Conservation (phyloP, 2,888 invertebrate genomes). For the Neoascia interrupta region DNA sequence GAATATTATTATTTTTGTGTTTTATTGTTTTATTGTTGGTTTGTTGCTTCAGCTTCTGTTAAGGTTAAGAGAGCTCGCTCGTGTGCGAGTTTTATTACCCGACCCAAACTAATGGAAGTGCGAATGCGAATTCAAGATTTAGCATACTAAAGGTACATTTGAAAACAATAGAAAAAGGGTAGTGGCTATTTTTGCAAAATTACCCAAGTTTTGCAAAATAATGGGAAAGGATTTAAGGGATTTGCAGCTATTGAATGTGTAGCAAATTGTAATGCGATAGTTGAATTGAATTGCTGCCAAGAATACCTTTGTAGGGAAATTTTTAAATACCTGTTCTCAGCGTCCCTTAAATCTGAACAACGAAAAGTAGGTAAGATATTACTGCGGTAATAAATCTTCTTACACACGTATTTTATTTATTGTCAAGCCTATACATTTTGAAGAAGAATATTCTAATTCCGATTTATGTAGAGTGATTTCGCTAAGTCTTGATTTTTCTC, state of each 20-base stretch:
- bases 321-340: no score
- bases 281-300: no score
- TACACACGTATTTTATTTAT: no score
- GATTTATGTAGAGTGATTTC: no score
- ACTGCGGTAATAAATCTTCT: no score
- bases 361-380: no score
- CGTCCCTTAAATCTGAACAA: no score
- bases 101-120: constrained; percentile 1
- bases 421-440: no score
- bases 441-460: no score
- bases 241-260: constrained; percentile 43
- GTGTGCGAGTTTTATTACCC: constrained; percentile 35
- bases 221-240: constrained; percentile 64
- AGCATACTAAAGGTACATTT: constrained; percentile 12
- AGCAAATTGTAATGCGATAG: constrained; percentile 46
- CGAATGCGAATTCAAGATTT: no score
- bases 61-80: constrained; percentile 23
- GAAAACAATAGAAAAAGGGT: constrained; percentile 40
- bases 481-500: no score
- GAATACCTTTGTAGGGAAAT: no score
- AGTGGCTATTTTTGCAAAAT: constrained; percentile 64
- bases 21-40: constrained; percentile 38
- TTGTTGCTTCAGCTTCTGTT: constrained; percentile 52
- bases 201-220: constrained; percentile 57
- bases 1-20: constrained; percentile 40